Percentiles rank a stretch among this genome's conserved stretches.
Conservation (phyloP, 2,113 vertebrate species). For the Leucopternis melanops region DNA sequence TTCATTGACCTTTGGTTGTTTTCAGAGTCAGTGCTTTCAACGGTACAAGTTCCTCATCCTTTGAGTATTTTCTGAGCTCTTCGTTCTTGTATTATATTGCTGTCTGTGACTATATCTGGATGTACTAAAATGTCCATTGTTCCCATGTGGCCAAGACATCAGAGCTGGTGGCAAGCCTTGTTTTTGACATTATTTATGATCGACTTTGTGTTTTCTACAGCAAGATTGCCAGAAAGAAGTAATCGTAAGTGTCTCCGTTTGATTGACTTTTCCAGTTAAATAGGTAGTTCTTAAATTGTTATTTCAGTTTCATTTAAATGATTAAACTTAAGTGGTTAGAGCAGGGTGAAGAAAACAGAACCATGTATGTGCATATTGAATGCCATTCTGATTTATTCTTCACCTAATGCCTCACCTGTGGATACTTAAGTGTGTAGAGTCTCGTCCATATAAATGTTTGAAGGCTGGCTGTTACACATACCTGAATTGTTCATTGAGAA, state of each 20-base stretch:
- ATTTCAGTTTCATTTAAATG: not conserved
- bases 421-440: not conserved
- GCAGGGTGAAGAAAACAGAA: not conserved
- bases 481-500: not conserved
- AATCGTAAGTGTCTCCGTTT: not conserved
- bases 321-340: not conserved
- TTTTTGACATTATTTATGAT: not conserved
- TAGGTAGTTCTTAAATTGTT: not conserved
- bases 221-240: not conserved
- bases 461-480: rapidly evolving
- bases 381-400: not conserved
- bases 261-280: not conserved
- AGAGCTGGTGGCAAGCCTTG: not conserved
- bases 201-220: not conserved
- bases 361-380: not conserved
- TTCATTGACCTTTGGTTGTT: not conserved
- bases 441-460: not conserved
- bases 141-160: not conserved
- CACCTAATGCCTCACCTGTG: not conserved
- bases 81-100: not conserved
- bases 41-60: not conserved
- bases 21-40: not conserved
- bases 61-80: not conserved
- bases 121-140: not conserved
- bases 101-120: not conserved